Evolutionary conservation across 2,113 vertebrate species (phyloP).

Genomic region (Vulpes ferrilata): DNA sequence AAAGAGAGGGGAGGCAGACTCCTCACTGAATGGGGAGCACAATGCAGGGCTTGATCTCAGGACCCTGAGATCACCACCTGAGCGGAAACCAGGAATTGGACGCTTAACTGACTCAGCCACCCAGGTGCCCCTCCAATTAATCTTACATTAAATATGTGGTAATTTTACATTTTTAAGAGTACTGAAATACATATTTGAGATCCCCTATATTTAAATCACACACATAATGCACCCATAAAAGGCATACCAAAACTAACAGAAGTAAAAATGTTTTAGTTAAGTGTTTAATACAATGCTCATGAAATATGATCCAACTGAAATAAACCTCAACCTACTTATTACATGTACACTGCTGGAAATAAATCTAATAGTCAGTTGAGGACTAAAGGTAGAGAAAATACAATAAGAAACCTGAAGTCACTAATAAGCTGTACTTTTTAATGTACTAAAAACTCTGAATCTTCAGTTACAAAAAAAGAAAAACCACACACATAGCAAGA

Average conservation of each 20-base stretch:
- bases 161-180: background rate
- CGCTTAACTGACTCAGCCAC: background rate
- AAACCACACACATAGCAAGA: background rate
- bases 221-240: background rate
- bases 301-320: slow-evolving; percentile 10
- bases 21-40: background rate
- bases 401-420: slow-evolving; percentile 29
- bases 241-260: background rate
- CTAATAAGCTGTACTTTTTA: background rate
- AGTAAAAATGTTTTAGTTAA: background rate
- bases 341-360: background rate
- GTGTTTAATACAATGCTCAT: background rate
- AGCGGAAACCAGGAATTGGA: background rate
- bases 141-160: background rate
- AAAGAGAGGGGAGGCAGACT: background rate
- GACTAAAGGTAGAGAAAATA: slow-evolving; percentile 10
- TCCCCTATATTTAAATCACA: slow-evolving; percentile 17
- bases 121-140: background rate
- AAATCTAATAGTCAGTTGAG: slow-evolving; percentile 9
- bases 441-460: background rate
- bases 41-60: background rate
- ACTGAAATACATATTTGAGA: slow-evolving; percentile 23
- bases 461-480: background rate
- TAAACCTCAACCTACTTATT: background rate
- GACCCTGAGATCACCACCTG: background rate